Evolutionary conservation across 2,113 vertebrate species (phyloP).

Genomic region (Neodontobutis hainanensis): DNA sequence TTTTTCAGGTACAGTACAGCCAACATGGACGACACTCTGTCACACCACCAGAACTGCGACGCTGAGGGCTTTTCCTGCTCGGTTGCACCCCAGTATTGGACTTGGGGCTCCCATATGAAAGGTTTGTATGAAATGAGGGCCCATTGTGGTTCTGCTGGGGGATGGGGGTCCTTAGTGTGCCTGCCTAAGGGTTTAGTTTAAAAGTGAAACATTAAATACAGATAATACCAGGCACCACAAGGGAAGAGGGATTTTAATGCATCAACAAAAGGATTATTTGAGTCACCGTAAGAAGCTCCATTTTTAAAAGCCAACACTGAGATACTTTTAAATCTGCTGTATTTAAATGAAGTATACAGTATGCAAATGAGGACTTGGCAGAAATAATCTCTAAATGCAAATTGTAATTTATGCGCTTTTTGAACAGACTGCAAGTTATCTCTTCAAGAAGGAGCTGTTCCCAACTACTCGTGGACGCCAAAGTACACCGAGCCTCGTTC

Average conservation of each 20-base stretch:
- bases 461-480: constrained; percentile 81
- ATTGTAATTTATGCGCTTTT: constrained; percentile 42
- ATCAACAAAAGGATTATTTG: constrained; percentile 51
- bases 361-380: constrained; percentile 46
- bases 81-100: constrained; percentile 81
- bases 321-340: constrained; percentile 38
- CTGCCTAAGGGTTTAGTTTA: constrained; percentile 41
- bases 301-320: constrained; percentile 29
- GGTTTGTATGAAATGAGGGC: constrained; percentile 52
- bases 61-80: constrained; percentile 78
- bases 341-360: constrained; percentile 41
- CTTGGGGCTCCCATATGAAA: constrained; percentile 76
- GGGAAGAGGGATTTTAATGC: constrained; percentile 31
- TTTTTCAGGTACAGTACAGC: constrained; percentile 77
- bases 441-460: constrained; percentile 58
- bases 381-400: constrained; percentile 42
- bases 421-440: constrained; percentile 82
- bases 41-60: constrained; percentile 74
- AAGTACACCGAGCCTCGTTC: constrained; percentile 77
- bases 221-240: constrained; percentile 43
- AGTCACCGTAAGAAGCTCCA: constrained; percentile 35
- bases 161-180: neutral
- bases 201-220: constrained; percentile 38
- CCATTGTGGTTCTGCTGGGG: constrained; percentile 11
- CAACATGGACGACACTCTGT: constrained; percentile 81